A percentile compares a stretch with the other conserved stretches of the same genome.
Conservation (phyloP, 2,113 vertebrate genomes). For the Mungos mungo region DNA sequence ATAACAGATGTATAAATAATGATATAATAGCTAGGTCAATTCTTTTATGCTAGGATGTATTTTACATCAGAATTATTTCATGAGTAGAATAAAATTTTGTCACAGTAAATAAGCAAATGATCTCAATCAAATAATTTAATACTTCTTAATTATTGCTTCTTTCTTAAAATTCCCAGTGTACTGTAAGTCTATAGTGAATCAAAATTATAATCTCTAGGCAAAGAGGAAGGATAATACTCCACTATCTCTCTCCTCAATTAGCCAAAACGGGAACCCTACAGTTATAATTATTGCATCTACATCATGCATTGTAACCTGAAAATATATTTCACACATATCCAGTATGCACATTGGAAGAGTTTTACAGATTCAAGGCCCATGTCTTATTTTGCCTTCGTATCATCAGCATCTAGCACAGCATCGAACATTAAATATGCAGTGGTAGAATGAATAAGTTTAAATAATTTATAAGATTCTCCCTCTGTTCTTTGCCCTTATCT, state of each 20-base stretch:
- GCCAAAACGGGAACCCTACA: not conserved
- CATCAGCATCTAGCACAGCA: not conserved
- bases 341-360: not conserved
- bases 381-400: not conserved
- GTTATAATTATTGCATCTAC: not conserved
- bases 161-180: not conserved
- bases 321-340: not conserved
- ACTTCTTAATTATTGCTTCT: not conserved
- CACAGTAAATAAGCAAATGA: not conserved
- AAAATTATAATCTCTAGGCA: not conserved
- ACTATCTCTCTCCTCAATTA: not conserved
- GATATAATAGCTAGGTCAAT: not conserved
- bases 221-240: not conserved
- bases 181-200: not conserved
- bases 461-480: not conserved
- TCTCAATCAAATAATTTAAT: not conserved
- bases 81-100: not conserved
- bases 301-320: not conserved
- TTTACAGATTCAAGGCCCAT: not conserved
- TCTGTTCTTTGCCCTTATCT: not conserved
- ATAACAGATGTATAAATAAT: not conserved
- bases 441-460: not conserved
- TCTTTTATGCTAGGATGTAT: not conserved
- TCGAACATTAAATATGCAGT: not conserved
- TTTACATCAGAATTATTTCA: not conserved